These are phyloP conservation scores for Hyles lineata DNA, from an alignment of 2,888 invertebrate species.

Conservation along the genomic window DNA sequence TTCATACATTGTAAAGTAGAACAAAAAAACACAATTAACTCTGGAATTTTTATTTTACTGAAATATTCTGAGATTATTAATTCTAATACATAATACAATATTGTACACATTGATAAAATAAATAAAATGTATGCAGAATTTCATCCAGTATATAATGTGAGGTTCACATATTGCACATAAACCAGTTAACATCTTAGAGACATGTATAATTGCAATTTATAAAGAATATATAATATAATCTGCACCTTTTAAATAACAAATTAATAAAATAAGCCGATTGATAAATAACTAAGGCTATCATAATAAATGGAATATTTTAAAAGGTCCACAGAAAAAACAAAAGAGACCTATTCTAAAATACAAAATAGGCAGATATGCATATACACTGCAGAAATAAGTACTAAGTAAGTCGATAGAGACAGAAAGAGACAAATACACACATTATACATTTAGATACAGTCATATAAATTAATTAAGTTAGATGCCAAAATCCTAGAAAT, in stretches of 20 bases:
- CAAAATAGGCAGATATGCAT: neutral
- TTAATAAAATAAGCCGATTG: neutral
- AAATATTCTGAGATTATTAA: slow-evolving; percentile 13
- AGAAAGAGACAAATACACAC: neutral
- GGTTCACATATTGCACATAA: slow-evolving; percentile 11
- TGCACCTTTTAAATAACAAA: neutral
- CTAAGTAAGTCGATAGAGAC: neutral
- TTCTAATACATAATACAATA: slow-evolving; percentile 23
- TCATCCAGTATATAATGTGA: neutral
- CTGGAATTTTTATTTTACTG: slow-evolving; percentile 19
- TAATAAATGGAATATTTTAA: neutral
- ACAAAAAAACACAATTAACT: slow-evolving; percentile 9
- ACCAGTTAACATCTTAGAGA: neutral
- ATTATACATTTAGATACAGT: neutral
- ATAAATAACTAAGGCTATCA: neutral
- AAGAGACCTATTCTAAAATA: neutral
- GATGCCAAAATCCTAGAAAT: neutral
- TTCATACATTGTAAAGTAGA: too few relatives aligned
- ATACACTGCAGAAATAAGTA: neutral
- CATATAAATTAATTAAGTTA: neutral
- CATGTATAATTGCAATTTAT: neutral
- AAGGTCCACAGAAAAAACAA: neutral
- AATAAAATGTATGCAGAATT: slow-evolving; percentile 1
- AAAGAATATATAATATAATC: neutral
- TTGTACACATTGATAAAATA: slow-evolving; percentile 15